phyloP scores from a whole-genome alignment of 1,140 invertebrate species.

The Araneus ventricosus region DNA sequence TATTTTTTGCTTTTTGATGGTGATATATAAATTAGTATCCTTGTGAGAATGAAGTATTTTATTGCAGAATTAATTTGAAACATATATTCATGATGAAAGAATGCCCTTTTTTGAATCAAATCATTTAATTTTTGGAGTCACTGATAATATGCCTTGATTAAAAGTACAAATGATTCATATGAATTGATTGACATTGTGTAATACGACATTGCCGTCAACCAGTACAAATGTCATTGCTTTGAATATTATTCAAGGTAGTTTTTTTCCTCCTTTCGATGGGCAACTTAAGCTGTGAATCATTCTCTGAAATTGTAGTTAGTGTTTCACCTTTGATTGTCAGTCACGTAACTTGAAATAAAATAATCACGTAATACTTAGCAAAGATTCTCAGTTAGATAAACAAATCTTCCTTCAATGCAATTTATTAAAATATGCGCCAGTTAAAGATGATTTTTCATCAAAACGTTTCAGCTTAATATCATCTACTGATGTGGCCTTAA shows the following conservation, averaged over 20 bases:
- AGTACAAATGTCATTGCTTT: not conserved
- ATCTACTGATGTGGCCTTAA: constrained; percentile 8
- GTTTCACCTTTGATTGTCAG: not conserved
- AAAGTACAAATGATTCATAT: not conserved
- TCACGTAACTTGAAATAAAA: not conserved
- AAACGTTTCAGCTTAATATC: not conserved
- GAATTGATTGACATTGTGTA: not conserved
- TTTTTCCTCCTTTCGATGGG: not conserved
- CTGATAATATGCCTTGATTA: not conserved
- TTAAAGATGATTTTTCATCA: no score
- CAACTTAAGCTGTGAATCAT: not conserved
- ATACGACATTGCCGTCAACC: not conserved
- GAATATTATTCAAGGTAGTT: not conserved
- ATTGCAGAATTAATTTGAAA: not conserved
- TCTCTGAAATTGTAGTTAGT: not conserved
- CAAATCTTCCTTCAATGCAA: no score
- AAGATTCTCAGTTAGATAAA: not conserved
- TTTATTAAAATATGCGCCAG: no score
- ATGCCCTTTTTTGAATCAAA: not conserved
- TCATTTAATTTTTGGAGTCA: not conserved
- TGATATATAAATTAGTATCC: not conserved
- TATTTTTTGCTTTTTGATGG: not conserved
- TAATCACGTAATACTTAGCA: not conserved
- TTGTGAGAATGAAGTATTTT: not conserved
- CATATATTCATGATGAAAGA: no score